Conservation (phyloP, 2,888 invertebrate species). For the Oxyteleia sp. region DNA sequence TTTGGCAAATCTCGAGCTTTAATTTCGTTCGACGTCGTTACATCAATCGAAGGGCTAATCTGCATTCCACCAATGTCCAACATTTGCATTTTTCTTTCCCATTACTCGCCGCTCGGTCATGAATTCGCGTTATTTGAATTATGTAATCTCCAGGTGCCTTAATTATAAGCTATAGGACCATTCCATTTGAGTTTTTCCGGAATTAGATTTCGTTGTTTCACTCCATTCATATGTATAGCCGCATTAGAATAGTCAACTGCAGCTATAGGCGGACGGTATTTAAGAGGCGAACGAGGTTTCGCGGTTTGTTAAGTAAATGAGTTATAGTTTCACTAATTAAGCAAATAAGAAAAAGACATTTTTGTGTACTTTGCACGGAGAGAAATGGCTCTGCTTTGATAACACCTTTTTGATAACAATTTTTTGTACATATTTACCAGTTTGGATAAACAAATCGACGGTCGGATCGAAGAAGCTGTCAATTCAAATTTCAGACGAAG, state of each 20-base stretch:
- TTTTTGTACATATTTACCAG: no score
- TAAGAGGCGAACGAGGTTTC: neutral
- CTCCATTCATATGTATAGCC: slow-evolving; percentile 28
- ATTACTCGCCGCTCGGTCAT: neutral
- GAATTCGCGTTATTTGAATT: slow-evolving; percentile 15
- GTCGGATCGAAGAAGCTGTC: no score
- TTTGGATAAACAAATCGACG: no score
- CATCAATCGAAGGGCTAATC: slow-evolving; percentile 11
- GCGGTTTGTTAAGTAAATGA: slow-evolving; percentile 45
- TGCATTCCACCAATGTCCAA: slow-evolving; percentile 4
- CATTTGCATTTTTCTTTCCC: slow-evolving; percentile 30
- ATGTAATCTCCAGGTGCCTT: slow-evolving; percentile 19
- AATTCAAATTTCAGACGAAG: no score
- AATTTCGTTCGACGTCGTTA: slow-evolving; percentile 16
- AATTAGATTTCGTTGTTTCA: slow-evolving; percentile 31
- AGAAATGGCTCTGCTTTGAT: no score
- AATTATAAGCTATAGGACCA: slow-evolving; percentile 29
- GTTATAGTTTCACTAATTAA: slow-evolving; percentile 48
- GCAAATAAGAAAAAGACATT: no score
- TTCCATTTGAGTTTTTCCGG: slow-evolving; percentile 36
- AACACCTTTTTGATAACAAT: no score
- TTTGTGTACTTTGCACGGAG: no score
- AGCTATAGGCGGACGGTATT: neutral
- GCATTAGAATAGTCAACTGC: slow-evolving; percentile 50
- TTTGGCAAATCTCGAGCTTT: slow-evolving; percentile 15